Base-by-base conservation (phyloP, 2,113 vertebrate species). In the Carettochelys insculpta region DNA sequence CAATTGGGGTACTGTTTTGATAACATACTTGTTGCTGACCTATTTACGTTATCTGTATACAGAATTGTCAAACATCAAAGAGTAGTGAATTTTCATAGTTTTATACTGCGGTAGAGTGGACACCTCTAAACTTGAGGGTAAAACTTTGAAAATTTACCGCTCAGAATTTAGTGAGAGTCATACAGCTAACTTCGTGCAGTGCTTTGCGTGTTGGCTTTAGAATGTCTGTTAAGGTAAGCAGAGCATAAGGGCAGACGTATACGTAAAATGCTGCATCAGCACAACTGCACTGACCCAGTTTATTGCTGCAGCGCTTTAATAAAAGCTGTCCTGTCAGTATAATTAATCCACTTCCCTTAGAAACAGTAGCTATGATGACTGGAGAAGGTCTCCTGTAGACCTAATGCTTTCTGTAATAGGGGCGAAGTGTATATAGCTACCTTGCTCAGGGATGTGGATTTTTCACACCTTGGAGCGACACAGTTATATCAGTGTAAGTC, bases 31-130 rank as follows among this genome's bases (percentile, higher is more conserved):
- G 6, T 86, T 93, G 90, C 89, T 96, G 88, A 86, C 91, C 19
- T 68, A n/a, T 90, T 94, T 94, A 92, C 94, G 80, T 93, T 92
- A 87, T 73, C 89, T 93, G 73, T 94, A 68, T 87, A 68, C 41
- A 78, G 45, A 95, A 50, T 92, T 93, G 56, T 88, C 92, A 91
- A 52, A 81, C 90, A 86, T 29, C 73, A 92, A 68, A 68, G 88
- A 94, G 86, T 92, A 95, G 95, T 96, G 91, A 0, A 43, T 96
- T 93, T 77, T 77, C 31, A 84, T 90, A 94, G 47, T 77, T 90
- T 95, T 61, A 76, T 83, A 92, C 77, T 51, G n/a, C n/a, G 79
- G 77, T 77, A 81, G 41, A 87, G 53, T 92, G 89, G 85, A 77
- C 92, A 85, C 91, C 86, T 81, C 9, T 61, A 61, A 56, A 34